Evolutionary conservation across 2,888 invertebrate genomes (phyloP), one percentile per base, ranked within the genome.

Genomic region (Yponomeuta evonymella): DNA sequence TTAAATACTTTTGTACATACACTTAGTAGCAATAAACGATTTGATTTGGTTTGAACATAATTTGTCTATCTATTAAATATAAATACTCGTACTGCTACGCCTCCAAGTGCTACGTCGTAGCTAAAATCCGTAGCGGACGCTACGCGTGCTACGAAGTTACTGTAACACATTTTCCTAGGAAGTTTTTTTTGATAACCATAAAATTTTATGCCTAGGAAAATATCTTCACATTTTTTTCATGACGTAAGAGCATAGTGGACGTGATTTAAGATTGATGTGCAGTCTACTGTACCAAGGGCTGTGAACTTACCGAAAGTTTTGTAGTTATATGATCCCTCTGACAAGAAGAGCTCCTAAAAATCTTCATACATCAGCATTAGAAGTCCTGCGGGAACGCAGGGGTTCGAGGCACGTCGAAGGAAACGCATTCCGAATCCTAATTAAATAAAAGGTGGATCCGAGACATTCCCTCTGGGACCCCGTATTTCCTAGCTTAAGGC

Each of bases 351-450:
- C 51, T 1, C 51, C 51, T 58, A 58, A 58, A 58, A 58, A 58
- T 58, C 15, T 58, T 30, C 29, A 29, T 65, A 65, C 65, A 85
- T 84, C 85, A 83, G 83, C 82, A 81, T 76, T 79, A 81, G 77
- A 73, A 76, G 75, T 86, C 86, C 86, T 82, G 77, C 73, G 88
- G 88, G 88, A 81, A 78, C 10, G 8, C n/a, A 8, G n/a, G 67
- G 67, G 67, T n/a, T 36, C 15, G 67, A 36, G n/a, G 36, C n/a
- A 43, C 30, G 3, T 11, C 15, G 67, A 36, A n/a, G 36, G 43
- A 67, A 67, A 67, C 36, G 67, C 67, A 67, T 67, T 67, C 36
- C 67, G 43, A 67, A 10, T 43, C 67, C 43, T 43, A 67, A 67
- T 67, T 67, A 36, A 43, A 67, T 36, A 67, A n/a, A 33, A 36